Conservation (phyloP, 2,113 vertebrate species). For the Sisor rabdophorus region DNA sequence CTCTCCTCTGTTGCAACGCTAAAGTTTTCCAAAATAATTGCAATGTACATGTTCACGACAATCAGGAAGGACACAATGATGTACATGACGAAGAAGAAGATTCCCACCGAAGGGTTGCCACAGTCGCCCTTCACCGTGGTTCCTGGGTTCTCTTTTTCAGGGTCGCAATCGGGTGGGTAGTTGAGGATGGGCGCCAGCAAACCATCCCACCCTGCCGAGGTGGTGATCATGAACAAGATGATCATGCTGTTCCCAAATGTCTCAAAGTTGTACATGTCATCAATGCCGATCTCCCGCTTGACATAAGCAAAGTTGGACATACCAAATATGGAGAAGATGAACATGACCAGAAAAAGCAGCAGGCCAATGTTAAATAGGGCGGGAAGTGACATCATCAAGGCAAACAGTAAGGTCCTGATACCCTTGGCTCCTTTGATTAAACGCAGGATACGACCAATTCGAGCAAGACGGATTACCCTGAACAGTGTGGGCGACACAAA, state of each 20-base stretch:
- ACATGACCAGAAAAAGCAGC: conserved; percentile 97
- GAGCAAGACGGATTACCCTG: conserved; percentile 95
- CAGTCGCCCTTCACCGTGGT: conserved; percentile 90
- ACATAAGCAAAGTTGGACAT: conserved; percentile 99
- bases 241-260: conserved; percentile 99
- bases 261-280: conserved; percentile 99
- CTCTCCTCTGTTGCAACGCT: conserved; percentile 98
- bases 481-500: conserved; percentile 97
- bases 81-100: conserved; percentile 99
- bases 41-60: conserved; percentile 99
- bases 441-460: conserved; percentile 94
- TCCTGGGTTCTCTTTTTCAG: conserved; percentile 84
- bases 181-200: conserved; percentile 92
- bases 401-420: conserved; percentile 95
- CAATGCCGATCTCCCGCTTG: conserved; percentile 88
- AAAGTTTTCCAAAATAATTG: conserved; percentile 99
- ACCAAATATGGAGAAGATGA: conserved; percentile 99
- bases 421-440: conserved; percentile 97
- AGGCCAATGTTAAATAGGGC: conserved; percentile 98
- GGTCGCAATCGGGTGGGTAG: conserved; percentile 89
- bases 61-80: conserved; percentile 99
- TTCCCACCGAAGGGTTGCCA: conserved; percentile 95
- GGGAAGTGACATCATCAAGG: conserved; percentile 99
- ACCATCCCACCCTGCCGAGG: conserved; percentile 94
- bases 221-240: conserved; percentile 97